Evolutionary conservation across 2,797 vertebrate genomes (phyloP).

Genomic region (Poeciliopsis turneri): DNA sequence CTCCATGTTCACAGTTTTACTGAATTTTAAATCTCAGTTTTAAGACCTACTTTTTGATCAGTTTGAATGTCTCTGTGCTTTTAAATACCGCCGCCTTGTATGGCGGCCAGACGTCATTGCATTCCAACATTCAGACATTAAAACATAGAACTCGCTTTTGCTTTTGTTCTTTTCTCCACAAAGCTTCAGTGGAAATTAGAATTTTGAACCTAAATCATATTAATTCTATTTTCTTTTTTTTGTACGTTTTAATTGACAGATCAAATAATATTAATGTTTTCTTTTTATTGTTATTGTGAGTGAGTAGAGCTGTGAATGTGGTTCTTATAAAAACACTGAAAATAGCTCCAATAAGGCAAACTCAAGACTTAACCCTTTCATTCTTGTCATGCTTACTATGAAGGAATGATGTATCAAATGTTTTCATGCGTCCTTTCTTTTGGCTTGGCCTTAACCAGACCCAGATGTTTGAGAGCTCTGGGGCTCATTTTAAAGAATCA

Average conservation of each 20-base stretch:
- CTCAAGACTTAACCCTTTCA: slow-evolving; percentile 40
- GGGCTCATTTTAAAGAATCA: slow-evolving; percentile 70
- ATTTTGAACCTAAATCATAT: not conserved
- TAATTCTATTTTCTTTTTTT: not conserved
- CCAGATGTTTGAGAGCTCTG: slow-evolving; percentile 72
- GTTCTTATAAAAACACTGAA: slow-evolving; percentile 52
- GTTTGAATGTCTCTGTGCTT: slow-evolving; percentile 25
- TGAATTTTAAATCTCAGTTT: slow-evolving; percentile 32
- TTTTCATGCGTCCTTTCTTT: slow-evolving; percentile 74
- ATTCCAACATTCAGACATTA: slow-evolving; percentile 2
- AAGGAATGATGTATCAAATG: slow-evolving; percentile 70
- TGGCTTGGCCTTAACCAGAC: slow-evolving; percentile 65
- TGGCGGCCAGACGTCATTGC: slow-evolving; percentile 17
- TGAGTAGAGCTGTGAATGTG: slow-evolving; percentile 20
- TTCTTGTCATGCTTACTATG: slow-evolving; percentile 55
- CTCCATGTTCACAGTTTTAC: slow-evolving; percentile 42
- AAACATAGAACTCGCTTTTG: not conserved
- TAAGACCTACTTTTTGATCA: slow-evolving; percentile 22
- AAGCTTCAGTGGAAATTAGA: not conserved
- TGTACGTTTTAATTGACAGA: not conserved
- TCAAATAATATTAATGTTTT: not conserved
- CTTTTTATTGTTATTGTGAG: slow-evolving; percentile 39
- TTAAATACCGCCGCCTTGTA: slow-evolving; percentile 22
- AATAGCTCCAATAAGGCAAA: slow-evolving; percentile 38
- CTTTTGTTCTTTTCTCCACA: not conserved